Evolutionary conservation across 1,140 invertebrate genomes (phyloP).

Genomic region (Globodera ellingtonae): DNA sequence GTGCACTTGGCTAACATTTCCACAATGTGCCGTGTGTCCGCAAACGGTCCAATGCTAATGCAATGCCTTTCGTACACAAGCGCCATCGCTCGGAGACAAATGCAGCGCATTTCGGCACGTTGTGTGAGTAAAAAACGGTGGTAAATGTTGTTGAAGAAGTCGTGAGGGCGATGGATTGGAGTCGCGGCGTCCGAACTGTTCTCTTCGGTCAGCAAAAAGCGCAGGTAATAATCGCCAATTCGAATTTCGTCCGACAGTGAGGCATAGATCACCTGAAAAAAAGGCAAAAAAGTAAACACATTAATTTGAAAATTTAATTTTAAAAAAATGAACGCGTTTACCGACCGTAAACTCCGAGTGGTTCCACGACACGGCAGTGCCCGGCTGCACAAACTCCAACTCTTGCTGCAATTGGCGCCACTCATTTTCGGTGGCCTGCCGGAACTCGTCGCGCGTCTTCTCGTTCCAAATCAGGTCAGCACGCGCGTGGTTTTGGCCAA

Average conservation of each 20-base stretch:
- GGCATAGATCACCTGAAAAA: slow-evolving; percentile 76
- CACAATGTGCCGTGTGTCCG: slow-evolving; percentile 93
- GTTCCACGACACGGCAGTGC: slow-evolving; percentile 84
- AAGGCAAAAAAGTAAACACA: background rate
- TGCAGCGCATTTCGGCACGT: slow-evolving; percentile 87
- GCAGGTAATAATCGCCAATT: slow-evolving; percentile 96
- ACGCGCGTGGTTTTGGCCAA: slow-evolving; percentile 87
- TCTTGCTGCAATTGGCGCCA: slow-evolving; percentile 85
- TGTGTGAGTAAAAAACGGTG: slow-evolving; percentile 90
- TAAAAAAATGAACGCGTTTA: background rate
- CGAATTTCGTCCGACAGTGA: slow-evolving; percentile 93
- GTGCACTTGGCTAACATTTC: slow-evolving; percentile 81
- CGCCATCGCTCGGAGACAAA: slow-evolving; percentile 91
- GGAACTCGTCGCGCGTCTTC: slow-evolving; percentile 72
- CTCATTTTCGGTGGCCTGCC: slow-evolving; percentile 89
- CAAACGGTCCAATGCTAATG: slow-evolving; percentile 94
- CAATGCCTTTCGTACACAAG: slow-evolving; percentile 93
- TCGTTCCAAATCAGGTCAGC: slow-evolving; percentile 99
- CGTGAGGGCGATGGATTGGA: slow-evolving; percentile 82
- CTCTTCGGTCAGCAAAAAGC: slow-evolving; percentile 87
- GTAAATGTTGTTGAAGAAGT: slow-evolving; percentile 98
- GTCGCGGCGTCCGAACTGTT: slow-evolving; percentile 75
- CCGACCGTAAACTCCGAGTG: slow-evolving; percentile 76
- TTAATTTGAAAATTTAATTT: no score
- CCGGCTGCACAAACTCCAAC: slow-evolving; percentile 76